phyloP scores from a whole-genome alignment of 2,888 invertebrate genomes.

The Cotesia congregata region DNA sequence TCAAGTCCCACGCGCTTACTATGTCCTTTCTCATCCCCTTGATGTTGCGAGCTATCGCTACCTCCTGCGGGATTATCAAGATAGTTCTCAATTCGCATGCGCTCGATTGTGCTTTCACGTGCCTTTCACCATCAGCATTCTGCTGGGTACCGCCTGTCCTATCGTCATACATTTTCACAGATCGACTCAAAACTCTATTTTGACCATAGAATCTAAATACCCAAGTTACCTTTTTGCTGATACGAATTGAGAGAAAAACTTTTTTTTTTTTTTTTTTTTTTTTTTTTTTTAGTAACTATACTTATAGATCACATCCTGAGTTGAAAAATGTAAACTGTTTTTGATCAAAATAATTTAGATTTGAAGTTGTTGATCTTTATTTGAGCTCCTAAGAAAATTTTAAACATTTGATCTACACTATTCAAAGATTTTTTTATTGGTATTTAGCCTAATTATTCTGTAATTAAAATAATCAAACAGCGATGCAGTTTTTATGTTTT shows the following conservation, averaged over 20 bases:
- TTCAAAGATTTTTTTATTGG: too few relatives aligned
- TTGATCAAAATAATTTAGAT: too few relatives aligned
- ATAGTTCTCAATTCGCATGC: conserved; percentile 58
- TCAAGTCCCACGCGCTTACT: conserved; percentile 38
- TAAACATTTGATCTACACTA: too few relatives aligned
- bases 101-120: conserved; percentile 59
- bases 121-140: conserved; percentile 61
- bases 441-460: too few relatives aligned
- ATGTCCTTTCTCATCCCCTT: conserved; percentile 27
- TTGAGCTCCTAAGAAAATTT: too few relatives aligned
- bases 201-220: background rate
- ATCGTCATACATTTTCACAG: conserved; percentile 32
- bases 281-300: background rate
- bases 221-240: background rate
- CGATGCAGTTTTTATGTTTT: too few relatives aligned
- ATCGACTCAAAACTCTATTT: conserved; percentile 5
- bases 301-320: too few relatives aligned
- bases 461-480: too few relatives aligned
- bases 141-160: conserved; percentile 61
- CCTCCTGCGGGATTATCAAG: background rate
- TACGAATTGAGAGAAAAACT: background rate
- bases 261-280: conserved; percentile 3
- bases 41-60: background rate
- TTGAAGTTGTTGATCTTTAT: too few relatives aligned
- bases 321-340: too few relatives aligned